Conservation (phyloP, 2,888 invertebrate species). For the Amiota mariae region DNA sequence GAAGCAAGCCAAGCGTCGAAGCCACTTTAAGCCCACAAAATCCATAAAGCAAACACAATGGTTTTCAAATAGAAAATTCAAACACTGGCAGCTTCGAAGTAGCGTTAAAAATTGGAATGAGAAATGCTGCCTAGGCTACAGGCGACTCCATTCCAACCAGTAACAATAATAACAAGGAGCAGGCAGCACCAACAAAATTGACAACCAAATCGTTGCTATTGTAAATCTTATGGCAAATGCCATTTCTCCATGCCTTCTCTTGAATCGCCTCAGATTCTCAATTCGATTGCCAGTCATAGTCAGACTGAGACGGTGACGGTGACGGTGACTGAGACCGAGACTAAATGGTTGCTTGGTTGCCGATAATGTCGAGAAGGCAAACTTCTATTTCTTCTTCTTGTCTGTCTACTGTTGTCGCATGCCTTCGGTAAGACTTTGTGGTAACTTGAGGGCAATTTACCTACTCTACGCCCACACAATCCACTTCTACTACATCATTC, state of each 20-base stretch:
- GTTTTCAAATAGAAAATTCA: slow-evolving; percentile 61
- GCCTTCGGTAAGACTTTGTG: too few species aligned
- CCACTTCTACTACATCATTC: background rate
- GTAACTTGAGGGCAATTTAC: slow-evolving; percentile 40
- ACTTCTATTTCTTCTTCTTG: background rate
- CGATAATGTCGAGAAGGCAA: slow-evolving; percentile 20
- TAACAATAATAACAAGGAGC: background rate
- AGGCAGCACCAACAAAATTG: background rate
- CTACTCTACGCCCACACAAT: slow-evolving; percentile 40
- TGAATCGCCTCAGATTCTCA: background rate
- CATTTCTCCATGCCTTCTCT: background rate
- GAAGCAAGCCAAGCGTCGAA: slow-evolving; percentile 56
- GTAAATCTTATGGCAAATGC: slow-evolving; percentile 14
- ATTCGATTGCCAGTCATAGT: background rate
- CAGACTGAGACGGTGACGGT: background rate
- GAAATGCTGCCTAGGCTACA: slow-evolving; percentile 45
- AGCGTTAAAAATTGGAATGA: too few species aligned
- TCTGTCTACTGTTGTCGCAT: too few species aligned
- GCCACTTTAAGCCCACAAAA: slow-evolving; percentile 72
- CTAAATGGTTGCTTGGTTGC: slow-evolving; percentile 25
- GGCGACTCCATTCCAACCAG: background rate
- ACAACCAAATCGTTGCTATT: slow-evolving; percentile 10
- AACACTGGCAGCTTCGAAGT: background rate
- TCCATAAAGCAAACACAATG: slow-evolving; percentile 72
- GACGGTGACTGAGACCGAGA: background rate